Conservation (phyloP, 2,113 vertebrate species). For the Centropristis striata region DNA sequence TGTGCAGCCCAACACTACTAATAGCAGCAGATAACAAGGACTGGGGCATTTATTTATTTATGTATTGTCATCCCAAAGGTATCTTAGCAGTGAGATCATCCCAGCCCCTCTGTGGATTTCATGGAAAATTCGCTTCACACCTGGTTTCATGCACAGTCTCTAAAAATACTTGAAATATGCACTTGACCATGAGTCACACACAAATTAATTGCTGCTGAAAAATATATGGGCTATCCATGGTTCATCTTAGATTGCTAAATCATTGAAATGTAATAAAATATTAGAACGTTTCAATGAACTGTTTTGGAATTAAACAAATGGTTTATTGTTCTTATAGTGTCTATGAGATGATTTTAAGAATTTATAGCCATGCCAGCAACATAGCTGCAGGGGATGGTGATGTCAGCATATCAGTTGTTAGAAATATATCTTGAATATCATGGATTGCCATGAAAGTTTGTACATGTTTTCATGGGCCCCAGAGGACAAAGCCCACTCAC, state of each 20-base stretch:
- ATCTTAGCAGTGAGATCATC: slow-evolving; percentile 39
- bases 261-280: background rate
- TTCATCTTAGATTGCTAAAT: background rate
- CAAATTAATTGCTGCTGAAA: slow-evolving; percentile 15
- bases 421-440: background rate
- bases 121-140: slow-evolving; percentile 47
- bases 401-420: background rate
- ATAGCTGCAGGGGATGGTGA: background rate
- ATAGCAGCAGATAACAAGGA: slow-evolving; percentile 71
- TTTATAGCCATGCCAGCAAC: background rate
- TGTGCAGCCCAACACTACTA: slow-evolving; percentile 45
- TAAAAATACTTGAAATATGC: slow-evolving; percentile 47
- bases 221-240: slow-evolving; percentile 7
- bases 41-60: slow-evolving; percentile 50
- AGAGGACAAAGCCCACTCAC: background rate
- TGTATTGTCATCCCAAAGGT: slow-evolving; percentile 51
- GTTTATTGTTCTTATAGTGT: background rate
- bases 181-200: slow-evolving; percentile 37
- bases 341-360: background rate
- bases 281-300: background rate
- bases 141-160: slow-evolving; percentile 49
- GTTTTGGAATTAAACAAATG: background rate
- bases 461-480: background rate
- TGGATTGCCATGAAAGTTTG: background rate
- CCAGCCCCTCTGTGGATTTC: slow-evolving; percentile 31